A percentile compares a stretch with the other conserved stretches of the same genome.
Evolutionary conservation across 1,140 invertebrate genomes (phyloP).

Genomic region (Periplaneta americana): DNA sequence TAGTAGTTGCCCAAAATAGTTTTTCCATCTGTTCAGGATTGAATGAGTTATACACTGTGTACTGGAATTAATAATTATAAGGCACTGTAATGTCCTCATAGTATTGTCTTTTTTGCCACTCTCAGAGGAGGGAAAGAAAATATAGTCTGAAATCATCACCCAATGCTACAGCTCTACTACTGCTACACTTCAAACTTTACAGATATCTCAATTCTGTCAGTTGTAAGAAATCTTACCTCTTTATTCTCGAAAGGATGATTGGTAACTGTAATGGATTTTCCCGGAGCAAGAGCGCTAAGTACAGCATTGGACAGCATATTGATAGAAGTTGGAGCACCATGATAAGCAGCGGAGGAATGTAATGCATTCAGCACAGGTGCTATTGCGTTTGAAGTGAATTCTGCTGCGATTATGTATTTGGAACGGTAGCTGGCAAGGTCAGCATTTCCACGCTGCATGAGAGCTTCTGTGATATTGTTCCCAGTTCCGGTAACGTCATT

Average conservation of each 20-base stretch:
- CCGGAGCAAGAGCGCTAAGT: conserved; percentile 35
- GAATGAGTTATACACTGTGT: too few species aligned
- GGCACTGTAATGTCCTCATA: too few species aligned
- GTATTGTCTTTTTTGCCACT: too few species aligned
- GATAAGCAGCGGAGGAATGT: conserved; percentile 48
- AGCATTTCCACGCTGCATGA: not conserved
- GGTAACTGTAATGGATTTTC: conserved; percentile 47
- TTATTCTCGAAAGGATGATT: conserved; percentile 54
- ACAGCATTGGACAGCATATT: conserved; percentile 51
- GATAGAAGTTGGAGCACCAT: conserved; percentile 53
- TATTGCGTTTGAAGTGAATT: not conserved
- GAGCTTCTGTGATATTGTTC: not conserved
- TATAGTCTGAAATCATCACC: too few species aligned
- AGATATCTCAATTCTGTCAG: too few species aligned
- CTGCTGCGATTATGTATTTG: conserved; percentile 1
- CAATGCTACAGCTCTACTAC: too few species aligned
- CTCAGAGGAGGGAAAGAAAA: too few species aligned
- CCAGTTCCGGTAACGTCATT: too few species aligned
- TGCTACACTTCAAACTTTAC: too few species aligned
- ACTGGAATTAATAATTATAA: too few species aligned
- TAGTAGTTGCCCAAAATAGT: too few species aligned
- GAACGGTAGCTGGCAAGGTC: not conserved
- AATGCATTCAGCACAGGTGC: conserved; percentile 33
- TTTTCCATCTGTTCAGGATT: too few species aligned
- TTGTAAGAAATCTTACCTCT: not conserved